Base-by-base conservation (phyloP, 2,797 vertebrate species). In the Ateles fusciceps region DNA sequence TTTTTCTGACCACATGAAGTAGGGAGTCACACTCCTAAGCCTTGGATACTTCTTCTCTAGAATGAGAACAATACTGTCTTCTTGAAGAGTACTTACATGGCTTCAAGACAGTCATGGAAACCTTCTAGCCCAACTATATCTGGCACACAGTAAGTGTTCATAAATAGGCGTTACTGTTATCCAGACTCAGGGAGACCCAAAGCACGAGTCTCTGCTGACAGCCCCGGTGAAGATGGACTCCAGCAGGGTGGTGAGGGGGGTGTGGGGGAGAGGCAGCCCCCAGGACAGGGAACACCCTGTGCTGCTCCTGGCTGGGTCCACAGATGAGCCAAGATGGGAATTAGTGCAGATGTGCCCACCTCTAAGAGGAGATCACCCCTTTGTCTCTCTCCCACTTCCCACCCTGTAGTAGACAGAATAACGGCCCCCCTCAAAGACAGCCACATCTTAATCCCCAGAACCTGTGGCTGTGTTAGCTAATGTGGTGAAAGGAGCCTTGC, bases 311-410 rank as follows among this genome's bases (percentile, higher is more conserved):
- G 17, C 39, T 26, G 2, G 42, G 48, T 39, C 52, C 6, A 21
- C 2, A 30, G 50, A 30, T 57, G 3, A 48, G 24, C 24, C 80
- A 7, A 14, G 21, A 12, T 7, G 48, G 30, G 10, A 14, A 0
- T 24, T 12, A 1, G 5, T 5, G 19, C 24, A 2, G 21, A 11
- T 7, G 30, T 1, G 4, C 30, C 21, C 2, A 14, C 36, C 36
- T n/a, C 24, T 52, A n/a, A 22, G 48, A 36, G 14, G n/a, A 28
- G n/a, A 55, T 11, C 12, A 28, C 87, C 42, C 5, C 17, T 52
- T 57, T 1, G 30, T 26, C 46, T n/a, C 6, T n/a, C 15, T 72
- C 75, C 44, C 28, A 48, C 36, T 57, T 55, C 71, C 28, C 24
- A 48, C 48, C 75, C 36, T 42, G 26, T 11, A 1, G 12, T 2